Conservation (phyloP, 2,888 invertebrate genomes). For the Calephelis perditalis region DNA sequence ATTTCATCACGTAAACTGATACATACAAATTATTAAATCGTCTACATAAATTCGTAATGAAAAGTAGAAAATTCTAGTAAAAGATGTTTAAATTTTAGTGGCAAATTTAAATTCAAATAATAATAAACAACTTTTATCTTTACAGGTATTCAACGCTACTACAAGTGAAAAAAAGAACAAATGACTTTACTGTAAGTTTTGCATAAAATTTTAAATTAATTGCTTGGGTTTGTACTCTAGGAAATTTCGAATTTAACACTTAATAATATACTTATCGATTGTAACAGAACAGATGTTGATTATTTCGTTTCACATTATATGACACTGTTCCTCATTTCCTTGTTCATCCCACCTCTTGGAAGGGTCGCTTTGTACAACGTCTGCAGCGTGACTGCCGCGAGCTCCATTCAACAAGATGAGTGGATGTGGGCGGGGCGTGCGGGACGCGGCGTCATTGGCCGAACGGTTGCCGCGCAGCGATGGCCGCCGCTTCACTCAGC, state of each 20-base stretch:
- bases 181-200: not conserved
- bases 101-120: no score
- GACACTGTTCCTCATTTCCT: conserved; percentile 19
- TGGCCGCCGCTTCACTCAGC: conserved; percentile 73
- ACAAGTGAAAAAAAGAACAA: not conserved
- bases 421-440: conserved; percentile 75
- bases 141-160: not conserved
- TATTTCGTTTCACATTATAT: conserved; percentile 11
- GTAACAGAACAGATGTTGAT: conserved; percentile 17
- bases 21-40: no score
- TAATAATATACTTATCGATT: conserved; percentile 7
- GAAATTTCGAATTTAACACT: not conserved
- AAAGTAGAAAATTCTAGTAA: no score
- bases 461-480: conserved; percentile 54
- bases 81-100: no score
- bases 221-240: not conserved
- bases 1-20: no score
- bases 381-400: conserved; percentile 60
- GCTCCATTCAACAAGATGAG: conserved; percentile 67
- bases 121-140: not conserved
- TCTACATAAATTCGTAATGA: no score
- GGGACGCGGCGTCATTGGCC: conserved; percentile 70
- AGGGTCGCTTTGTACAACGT: conserved; percentile 42
- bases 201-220: not conserved
- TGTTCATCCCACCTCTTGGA: conserved; percentile 22